Percentiles rank a stretch among this genome's conserved stretches.
phyloP scores from a whole-genome alignment of 2,888 invertebrate species.

The Phyllotreta cruciferae region DNA sequence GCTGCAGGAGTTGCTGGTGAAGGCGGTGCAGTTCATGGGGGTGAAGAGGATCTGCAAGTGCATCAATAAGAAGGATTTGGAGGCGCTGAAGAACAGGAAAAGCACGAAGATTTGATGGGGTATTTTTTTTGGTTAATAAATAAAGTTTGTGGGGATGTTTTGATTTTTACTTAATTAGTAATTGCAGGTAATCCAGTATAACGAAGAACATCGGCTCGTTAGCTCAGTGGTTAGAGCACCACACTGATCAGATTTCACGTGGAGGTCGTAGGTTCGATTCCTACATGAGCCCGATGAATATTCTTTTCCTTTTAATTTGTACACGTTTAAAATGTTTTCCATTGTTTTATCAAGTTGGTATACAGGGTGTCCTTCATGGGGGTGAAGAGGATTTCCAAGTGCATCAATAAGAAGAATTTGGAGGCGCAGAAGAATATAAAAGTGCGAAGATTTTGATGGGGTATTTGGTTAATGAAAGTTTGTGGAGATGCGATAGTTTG shows the following conservation, averaged over 20 bases:
- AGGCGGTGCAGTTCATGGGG: conserved; percentile 8
- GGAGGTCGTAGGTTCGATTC: conserved; percentile 22
- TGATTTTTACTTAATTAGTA: no score
- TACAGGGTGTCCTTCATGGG: conserved; percentile 8
- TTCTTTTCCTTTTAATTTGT: background rate
- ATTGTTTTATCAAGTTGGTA: no score
- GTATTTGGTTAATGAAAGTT: no score
- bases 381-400: background rate
- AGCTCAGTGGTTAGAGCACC: conserved; percentile 21
- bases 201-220: conserved; percentile 16
- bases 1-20: background rate
- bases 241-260: conserved; percentile 12
- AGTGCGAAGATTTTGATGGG: no score
- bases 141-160: no score
- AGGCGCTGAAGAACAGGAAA: no score
- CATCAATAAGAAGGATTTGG: background rate
- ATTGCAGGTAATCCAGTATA: no score
- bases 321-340: conserved; percentile 30
- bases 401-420: background rate
- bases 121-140: no score
- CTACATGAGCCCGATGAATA: conserved; percentile 19
- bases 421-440: no score
- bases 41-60: background rate
- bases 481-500: no score
- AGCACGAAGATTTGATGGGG: no score